Evolutionary conservation across 2,888 invertebrate genomes (phyloP).

Genomic region (Gastrophysa polygoni): DNA sequence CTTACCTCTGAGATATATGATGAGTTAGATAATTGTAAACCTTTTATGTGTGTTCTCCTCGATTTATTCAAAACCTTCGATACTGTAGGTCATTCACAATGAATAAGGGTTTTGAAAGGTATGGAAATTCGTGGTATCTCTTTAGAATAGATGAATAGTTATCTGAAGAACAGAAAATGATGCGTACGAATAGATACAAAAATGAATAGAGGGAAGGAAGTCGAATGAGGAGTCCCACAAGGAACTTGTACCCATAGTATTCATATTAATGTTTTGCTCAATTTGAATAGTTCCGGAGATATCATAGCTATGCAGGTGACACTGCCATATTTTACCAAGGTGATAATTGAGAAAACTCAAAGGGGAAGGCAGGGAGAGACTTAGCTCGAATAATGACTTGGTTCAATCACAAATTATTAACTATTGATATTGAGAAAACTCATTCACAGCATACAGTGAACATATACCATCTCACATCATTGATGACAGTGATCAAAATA

Average conservation of each 20-base stretch:
- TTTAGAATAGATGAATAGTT: background rate
- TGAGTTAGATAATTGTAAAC: background rate
- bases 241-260: too few species aligned
- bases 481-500: background rate
- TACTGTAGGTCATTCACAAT: background rate
- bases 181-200: too few species aligned
- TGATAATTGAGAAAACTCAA: background rate
- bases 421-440: background rate
- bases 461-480: background rate
- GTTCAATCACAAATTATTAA: background rate
- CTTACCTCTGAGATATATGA: background rate
- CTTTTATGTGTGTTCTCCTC: background rate
- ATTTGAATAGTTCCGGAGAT: background rate
- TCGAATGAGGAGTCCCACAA: too few species aligned
- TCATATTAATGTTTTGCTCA: background rate
- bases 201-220: too few species aligned
- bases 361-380: background rate
- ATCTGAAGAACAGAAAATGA: background rate
- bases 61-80: background rate
- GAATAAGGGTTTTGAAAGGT: background rate
- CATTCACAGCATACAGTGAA: background rate
- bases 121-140: background rate
- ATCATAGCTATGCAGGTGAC: background rate
- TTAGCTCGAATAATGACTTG: background rate
- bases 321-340: background rate